Evolutionary conservation across 2,113 vertebrate genomes (phyloP), one percentile per base, ranked within the genome.

Genomic region (Eidolon helvum): DNA sequence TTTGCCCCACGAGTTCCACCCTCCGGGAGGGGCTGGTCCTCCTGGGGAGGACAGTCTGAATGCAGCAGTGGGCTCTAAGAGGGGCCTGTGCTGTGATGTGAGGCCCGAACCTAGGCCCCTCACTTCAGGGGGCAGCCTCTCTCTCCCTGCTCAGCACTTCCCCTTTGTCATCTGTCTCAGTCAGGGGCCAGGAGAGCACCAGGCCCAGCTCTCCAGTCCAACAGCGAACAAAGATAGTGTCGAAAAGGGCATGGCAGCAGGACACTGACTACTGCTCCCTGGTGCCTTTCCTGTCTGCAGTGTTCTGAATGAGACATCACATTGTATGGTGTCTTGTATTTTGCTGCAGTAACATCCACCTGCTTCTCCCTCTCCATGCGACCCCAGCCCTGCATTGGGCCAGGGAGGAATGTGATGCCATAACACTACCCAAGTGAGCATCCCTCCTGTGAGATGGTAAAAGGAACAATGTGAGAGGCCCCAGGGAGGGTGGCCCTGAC

Each of bases 31-130:
- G 7, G 30, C 66, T 11, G 10, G 74, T 61, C 53, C 26, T 80
- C 55, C 30, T 40, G n/a, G 26, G 59, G 2, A 19, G 28, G 35
- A 45, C 19, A 28, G 66, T 15, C 21, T 2, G 21, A 30, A 45
- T 40, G 21, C 0, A 21, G 57, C 57, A n/a, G 22, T 66, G n/a
- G 24, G 7, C 57, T 68, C 45, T 2, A n/a, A 33, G 14, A 63
- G 57, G 48, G 24, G 2, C 1, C 0, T 18, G 10, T 10, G 21
- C 24, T 1, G 6, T 5, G 15, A 22, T 28, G 33, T 11, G 38
- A 45, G 61, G 71, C 24, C 33, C 21, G 28, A 63, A 14, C 85
- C 35, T 24, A 57, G 55, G 16, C 63, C 65, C 0, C 21, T 22
- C 16, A 16, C 82, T 63, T 69, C 7, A 33, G 9, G 11, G 19